phyloP scores from a whole-genome alignment of 1,140 invertebrate genomes.

The Drosophila repletoides region DNA sequence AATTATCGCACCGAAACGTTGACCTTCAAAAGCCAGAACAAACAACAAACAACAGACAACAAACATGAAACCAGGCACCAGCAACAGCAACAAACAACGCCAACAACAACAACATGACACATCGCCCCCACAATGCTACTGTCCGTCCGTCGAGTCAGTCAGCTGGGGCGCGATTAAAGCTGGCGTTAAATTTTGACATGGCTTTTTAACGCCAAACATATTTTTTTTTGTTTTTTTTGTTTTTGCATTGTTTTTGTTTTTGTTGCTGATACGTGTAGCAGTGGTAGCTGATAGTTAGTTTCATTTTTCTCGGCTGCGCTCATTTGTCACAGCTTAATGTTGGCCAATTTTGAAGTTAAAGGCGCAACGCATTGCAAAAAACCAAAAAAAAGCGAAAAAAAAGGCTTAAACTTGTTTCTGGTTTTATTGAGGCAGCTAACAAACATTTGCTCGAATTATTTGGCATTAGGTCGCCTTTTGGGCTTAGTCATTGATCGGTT shows the following conservation, averaged over 20 bases:
- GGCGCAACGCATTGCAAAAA: slow-evolving; percentile 8
- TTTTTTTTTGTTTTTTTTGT: slow-evolving; percentile 8
- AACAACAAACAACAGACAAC: slow-evolving; percentile 28
- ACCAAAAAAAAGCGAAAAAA: slow-evolving; percentile 1
- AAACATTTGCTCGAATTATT: slow-evolving; percentile 54
- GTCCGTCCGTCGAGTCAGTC: background rate
- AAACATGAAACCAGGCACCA: no score
- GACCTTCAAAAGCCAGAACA: slow-evolving; percentile 65
- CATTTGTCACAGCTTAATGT: slow-evolving; percentile 59
- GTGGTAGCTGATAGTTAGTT: slow-evolving; percentile 21
- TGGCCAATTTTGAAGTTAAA: slow-evolving; percentile 41
- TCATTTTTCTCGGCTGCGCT: slow-evolving; percentile 51
- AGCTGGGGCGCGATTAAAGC: slow-evolving; percentile 36
- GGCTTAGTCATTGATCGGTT: slow-evolving; percentile 38
- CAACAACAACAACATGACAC: slow-evolving; percentile 31
- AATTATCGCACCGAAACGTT: slow-evolving; percentile 46
- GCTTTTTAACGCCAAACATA: slow-evolving; percentile 71
- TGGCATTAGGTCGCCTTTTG: slow-evolving; percentile 32
- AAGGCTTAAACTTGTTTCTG: slow-evolving; percentile 54
- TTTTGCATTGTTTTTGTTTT: background rate
- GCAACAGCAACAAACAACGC: background rate
- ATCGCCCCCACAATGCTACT: slow-evolving; percentile 26
- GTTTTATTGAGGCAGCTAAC: slow-evolving; percentile 49
- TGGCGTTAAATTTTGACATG: slow-evolving; percentile 76
- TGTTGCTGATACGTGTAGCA: no score